Percentiles rank a stretch among this genome's conserved stretches.
These are phyloP conservation scores for Montipora sp. DNA, from an alignment of 64 coral and sea anemone species.

Conservation along the genomic window DNA sequence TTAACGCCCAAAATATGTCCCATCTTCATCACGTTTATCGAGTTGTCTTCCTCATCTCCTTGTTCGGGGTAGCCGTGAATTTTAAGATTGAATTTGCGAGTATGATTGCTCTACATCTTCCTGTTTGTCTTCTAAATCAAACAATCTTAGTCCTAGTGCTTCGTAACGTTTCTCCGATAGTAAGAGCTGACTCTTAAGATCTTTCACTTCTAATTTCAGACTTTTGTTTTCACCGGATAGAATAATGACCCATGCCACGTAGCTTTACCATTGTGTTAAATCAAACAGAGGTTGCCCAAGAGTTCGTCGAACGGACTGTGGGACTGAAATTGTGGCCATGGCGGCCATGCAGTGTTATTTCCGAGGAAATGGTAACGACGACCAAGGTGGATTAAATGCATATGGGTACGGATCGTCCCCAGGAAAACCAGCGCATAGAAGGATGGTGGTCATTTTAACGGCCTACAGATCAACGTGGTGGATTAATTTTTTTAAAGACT, in stretches of 20 bases:
- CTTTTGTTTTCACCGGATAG: background rate
- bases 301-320: constrained; percentile 50
- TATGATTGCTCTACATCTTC: no score
- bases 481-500: constrained; percentile 53
- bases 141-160: no score
- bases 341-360: constrained; percentile 64
- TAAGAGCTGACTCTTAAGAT: no score
- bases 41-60: no score
- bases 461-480: constrained; percentile 51
- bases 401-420: background rate
- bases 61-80: no score
- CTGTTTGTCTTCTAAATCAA: no score
- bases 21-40: no score
- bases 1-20: no score
- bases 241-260: constrained; percentile 44
- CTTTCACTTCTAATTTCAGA: no score
- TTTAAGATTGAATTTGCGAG: no score
- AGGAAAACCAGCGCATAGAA: constrained; percentile 16
- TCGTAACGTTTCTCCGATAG: no score
- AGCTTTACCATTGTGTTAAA: constrained; percentile 14
- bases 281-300: constrained; percentile 20
- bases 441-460: constrained; percentile 28
- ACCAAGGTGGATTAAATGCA: background rate
- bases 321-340: constrained; percentile 28
- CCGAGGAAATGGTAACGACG: constrained; percentile 26